Evolutionary conservation across 2,888 invertebrate genomes (phyloP).

Genomic region (Alloscopus bannaensis): DNA sequence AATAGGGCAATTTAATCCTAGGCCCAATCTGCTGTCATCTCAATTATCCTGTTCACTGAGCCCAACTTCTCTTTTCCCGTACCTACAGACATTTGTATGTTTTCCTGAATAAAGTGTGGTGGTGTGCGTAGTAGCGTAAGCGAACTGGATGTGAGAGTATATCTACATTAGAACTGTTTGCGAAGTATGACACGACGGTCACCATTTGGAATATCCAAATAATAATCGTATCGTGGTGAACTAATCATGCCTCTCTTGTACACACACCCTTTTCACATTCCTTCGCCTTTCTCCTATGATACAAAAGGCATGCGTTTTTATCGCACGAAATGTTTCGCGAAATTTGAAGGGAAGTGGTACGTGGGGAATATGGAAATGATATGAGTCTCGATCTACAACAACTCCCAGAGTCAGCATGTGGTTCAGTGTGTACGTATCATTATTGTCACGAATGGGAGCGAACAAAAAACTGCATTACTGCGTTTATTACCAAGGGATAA

Average conservation of each 20-base stretch:
- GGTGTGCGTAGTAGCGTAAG: too few relatives aligned
- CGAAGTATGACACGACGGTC: too few relatives aligned
- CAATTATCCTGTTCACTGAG: slow-evolving; percentile 69
- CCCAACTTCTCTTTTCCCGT: slow-evolving; percentile 42
- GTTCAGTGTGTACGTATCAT: slow-evolving; percentile 30
- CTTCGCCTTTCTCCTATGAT: too few relatives aligned
- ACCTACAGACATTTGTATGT: background rate
- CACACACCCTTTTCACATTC: too few relatives aligned
- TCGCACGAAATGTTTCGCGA: background rate
- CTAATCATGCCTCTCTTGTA: too few relatives aligned
- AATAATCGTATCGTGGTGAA: too few relatives aligned
- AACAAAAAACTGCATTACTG: slow-evolving; percentile 24
- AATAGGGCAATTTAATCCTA: slow-evolving; percentile 69
- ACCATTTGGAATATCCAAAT: too few relatives aligned
- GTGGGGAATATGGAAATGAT: slow-evolving; percentile 35
- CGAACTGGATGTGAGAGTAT: too few relatives aligned
- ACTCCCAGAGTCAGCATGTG: slow-evolving; percentile 20
- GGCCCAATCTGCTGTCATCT: slow-evolving; percentile 70
- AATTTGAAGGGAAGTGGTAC: slow-evolving; percentile 23
- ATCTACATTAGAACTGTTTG: too few relatives aligned
- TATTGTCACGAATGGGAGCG: slow-evolving; percentile 38
- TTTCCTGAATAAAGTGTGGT: too few relatives aligned
- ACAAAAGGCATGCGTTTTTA: too few relatives aligned
- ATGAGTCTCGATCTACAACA: slow-evolving; percentile 6
- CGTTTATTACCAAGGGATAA: slow-evolving; percentile 13